These are phyloP conservation scores for Microchirus variegatus DNA, from an alignment of 2,797 vertebrate species.

Conservation along the genomic window DNA sequence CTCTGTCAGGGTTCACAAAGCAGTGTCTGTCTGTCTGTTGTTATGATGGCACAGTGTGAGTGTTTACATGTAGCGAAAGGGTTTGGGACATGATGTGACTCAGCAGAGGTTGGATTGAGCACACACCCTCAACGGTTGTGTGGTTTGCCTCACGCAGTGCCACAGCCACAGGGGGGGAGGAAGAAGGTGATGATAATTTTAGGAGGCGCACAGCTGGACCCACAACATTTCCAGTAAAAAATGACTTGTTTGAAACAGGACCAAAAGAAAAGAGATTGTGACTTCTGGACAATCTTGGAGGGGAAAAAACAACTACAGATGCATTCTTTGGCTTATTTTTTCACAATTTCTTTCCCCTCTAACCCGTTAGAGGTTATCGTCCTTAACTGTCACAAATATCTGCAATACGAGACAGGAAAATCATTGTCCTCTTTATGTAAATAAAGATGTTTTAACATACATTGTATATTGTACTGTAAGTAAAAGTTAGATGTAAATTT, in stretches of 20 bases:
- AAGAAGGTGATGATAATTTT: slow-evolving; percentile 18
- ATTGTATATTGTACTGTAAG: no score
- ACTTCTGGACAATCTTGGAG: no score
- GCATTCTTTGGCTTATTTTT: no score
- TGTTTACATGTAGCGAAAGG: slow-evolving; percentile 44
- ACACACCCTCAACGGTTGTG: slow-evolving; percentile 66
- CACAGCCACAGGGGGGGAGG: slow-evolving; percentile 8
- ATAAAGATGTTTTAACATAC: no score
- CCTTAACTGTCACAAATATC: no score
- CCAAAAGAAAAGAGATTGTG: background rate
- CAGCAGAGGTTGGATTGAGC: slow-evolving; percentile 35
- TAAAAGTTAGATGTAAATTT: no score
- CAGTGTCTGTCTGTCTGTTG: slow-evolving; percentile 27
- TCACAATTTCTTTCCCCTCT: no score
- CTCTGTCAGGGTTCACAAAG: slow-evolving; percentile 38
- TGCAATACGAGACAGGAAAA: no score
- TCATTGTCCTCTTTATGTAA: no score
- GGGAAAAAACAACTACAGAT: no score
- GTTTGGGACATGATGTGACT: slow-evolving; percentile 62
- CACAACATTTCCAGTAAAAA: background rate
- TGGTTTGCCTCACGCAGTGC: slow-evolving; percentile 11
- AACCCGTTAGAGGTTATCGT: no score
- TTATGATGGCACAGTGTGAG: slow-evolving; percentile 52
- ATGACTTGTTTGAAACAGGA: background rate
- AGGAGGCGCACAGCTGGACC: background rate